Base-by-base conservation (phyloP, 2,888 invertebrate species). In the Hyposoter didymator region DNA sequence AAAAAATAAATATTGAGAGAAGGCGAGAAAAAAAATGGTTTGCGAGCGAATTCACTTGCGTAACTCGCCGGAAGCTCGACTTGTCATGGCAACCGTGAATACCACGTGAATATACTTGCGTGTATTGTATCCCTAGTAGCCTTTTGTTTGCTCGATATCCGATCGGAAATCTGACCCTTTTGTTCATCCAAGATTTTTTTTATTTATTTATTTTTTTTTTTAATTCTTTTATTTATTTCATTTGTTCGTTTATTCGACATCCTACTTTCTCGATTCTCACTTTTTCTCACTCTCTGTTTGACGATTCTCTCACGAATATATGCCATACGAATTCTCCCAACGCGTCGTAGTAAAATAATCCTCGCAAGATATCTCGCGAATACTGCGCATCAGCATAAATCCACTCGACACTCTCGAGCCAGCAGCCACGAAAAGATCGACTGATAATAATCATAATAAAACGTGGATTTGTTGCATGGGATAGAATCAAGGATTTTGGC, bases 21-120 rank as follows among this genome's bases (percentile, higher is more conserved):
- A 49, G 17, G 22, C 28, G 52, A 43, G 43, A 79, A 55, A 10
- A 62, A 43, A 62, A 74, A 64, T 39, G 19, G 17, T 55, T 19
- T 66, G 8, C 39, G 67, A 47, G 69, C 67, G 76, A 76, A 47
- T 69, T 59, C 17, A 74, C 75, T 78, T 80, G 82, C 79, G 82
- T 78, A 86, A 86, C 84, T 62, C 82, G 78, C 84, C 80, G 86
- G 84, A 87, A 87, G 86, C 84, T 55, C 35, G 32, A 80, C 74
- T 81, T 47, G 80, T 76, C 85, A 85, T 85, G 78, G 80, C 76
- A 85, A 85, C 85, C 47, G 52, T 32, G 19, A 52, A 17, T 35
- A 32, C 43, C 32, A 3, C 39, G 52, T 35, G 49, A 39, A 22
- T 35, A 32, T 47, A n/a, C 45, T 7, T 14, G 28, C 22, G 32